Conservation (phyloP, 1,140 invertebrate species). For the Dendrolimus punctatus region DNA sequence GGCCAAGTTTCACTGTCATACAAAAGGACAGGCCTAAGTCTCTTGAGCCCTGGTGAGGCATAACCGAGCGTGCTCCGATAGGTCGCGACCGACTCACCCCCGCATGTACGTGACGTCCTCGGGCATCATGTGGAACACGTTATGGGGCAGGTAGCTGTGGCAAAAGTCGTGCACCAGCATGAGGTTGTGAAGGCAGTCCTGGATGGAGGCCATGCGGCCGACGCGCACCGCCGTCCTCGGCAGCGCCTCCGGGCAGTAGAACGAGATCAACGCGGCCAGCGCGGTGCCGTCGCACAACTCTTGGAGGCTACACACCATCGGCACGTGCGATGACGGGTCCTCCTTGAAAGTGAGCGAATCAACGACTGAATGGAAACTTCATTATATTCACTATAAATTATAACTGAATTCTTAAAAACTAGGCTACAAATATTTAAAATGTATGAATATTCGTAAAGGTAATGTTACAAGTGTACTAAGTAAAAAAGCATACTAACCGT, state of each 20-base stretch:
- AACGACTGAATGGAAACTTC: not conserved
- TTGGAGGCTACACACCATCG: conserved; percentile 55
- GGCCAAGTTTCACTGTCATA: no score
- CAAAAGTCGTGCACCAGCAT: conserved; percentile 93
- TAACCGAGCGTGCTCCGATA: no score
- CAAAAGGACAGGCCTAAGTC: no score
- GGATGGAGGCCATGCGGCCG: conserved; percentile 77
- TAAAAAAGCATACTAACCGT: no score
- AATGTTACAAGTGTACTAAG: no score
- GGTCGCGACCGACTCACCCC: conserved; percentile 75
- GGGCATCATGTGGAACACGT: conserved; percentile 95
- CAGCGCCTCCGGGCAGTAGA: conserved; percentile 94
- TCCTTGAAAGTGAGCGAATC: conserved; percentile 33
- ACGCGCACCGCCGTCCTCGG: conserved; percentile 82
- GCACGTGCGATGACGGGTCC: conserved; percentile 39
- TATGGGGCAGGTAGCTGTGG: conserved; percentile 84
- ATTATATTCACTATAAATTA: no score
- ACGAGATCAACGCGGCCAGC: conserved; percentile 90
- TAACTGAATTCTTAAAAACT: no score
- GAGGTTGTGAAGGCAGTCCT: conserved; percentile 95
- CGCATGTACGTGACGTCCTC: conserved; percentile 97
- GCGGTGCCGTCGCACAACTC: conserved; percentile 95
- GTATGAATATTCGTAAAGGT: no score
- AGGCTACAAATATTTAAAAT: no score
- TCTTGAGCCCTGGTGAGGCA: no score